phyloP scores from a whole-genome alignment of 2,888 invertebrate genomes.

The Drosophila cyrtoloma region DNA sequence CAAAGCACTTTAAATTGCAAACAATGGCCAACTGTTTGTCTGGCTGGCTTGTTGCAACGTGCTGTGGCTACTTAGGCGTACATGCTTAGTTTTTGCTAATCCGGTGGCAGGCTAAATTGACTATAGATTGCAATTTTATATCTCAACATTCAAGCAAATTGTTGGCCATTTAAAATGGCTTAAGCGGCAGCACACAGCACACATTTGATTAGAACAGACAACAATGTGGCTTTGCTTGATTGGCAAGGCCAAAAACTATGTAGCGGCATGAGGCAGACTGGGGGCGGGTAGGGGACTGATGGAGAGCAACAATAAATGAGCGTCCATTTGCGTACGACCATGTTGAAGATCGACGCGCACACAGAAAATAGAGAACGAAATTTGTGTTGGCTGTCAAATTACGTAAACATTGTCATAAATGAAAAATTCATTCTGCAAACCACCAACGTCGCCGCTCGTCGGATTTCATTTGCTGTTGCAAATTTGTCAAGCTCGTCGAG shows the following conservation, averaged over 20 bases:
- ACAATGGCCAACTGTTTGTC: conserved; percentile 4
- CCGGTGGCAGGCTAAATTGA: conserved; percentile 55
- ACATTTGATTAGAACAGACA: conserved; percentile 54
- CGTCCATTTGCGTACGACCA: conserved; percentile 65
- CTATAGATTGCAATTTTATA: conserved; percentile 76
- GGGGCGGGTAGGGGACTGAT: neutral
- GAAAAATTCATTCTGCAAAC: conserved; percentile 68
- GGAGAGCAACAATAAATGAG: conserved; percentile 62
- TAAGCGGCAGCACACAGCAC: conserved; percentile 43
- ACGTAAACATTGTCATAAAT: conserved; percentile 81
- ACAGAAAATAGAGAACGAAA: conserved; percentile 43
- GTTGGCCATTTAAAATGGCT: conserved; percentile 73
- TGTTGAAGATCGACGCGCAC: conserved; percentile 33
- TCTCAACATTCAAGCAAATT: conserved; percentile 72
- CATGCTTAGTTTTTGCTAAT: conserved; percentile 37
- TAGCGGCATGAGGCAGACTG: neutral
- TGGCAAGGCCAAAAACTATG: conserved; percentile 34
- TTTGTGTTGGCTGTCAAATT: conserved; percentile 78
- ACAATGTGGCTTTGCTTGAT: conserved; percentile 50
- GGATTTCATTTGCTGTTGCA: conserved; percentile 70
- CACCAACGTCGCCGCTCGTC: conserved; percentile 23
- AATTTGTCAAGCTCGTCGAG: conserved; percentile 75
- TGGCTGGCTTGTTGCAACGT: conserved; percentile 20
- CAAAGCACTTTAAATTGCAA: conserved; percentile 35
- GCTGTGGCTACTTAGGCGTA: conserved; percentile 54